Base-by-base conservation (phyloP, 2,113 vertebrate genomes). In the Campylomormyrus numenius region DNA sequence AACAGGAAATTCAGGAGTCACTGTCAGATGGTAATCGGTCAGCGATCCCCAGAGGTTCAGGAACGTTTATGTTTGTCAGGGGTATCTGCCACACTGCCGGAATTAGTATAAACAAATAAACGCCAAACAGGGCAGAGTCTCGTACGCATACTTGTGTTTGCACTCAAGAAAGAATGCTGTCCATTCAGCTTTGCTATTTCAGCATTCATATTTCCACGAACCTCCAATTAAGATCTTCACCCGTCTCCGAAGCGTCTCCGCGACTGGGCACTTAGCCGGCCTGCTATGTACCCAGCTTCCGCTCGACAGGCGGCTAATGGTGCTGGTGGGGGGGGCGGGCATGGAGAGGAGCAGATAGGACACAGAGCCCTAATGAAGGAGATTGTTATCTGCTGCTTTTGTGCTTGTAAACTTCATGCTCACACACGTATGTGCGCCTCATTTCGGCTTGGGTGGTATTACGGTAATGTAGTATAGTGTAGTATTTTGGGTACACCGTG, bases 151-250 rank as follows among this genome's bases (percentile, higher is more conserved):
- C 84, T 85, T 5, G 46, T 15, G 45, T 85, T 48, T 85, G 49
- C 10, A 50, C 46, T 85, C 10, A 49, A 21, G 48, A 24, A n/a
- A 85, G 46, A 13, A 85, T 35, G 49, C 13, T 0, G 85, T 10
- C 31, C 85, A 56, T 31, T 31, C 48, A 87, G 15, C n/a, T 17
- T 35, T 5, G 11, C 15, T 35, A 9, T 21, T 56, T 87, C 49
- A 19, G 49, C 27, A 35, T 53, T 87, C 49, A 8, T 1, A 49
- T 87, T 87, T 87, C 5, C 39, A 19, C 7, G 27, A 52, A 50
- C n/a, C 49, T 50, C 48, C 50, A 87, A 87, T 87, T 87, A 87
- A 87, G n/a, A 87, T 87, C 31, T 56, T 87, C 86, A 87, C 86
- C 45, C 27, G n/a, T 53, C 49, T 52, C 48, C 50, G n/a, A 87